These are phyloP conservation scores for Lutjanus argentimaculatus DNA, from an alignment of 2,797 vertebrate species.

Conservation along the genomic window DNA sequence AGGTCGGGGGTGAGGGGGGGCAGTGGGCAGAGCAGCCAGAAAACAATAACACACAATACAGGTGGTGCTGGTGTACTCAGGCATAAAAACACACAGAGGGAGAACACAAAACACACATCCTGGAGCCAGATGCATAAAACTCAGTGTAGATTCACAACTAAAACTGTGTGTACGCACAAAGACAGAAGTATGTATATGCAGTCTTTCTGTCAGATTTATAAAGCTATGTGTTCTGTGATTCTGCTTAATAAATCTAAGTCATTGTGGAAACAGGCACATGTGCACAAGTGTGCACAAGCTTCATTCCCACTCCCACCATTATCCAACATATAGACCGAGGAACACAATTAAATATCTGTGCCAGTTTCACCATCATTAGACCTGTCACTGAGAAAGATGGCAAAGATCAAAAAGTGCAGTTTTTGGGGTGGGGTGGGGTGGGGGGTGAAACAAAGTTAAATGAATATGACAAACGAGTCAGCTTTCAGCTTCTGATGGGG, in stretches of 20 bases:
- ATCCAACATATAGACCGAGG: no score
- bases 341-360: not conserved
- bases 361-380: not conserved
- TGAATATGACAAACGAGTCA: no score
- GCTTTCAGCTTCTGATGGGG: no score
- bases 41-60: slow-evolving; percentile 50
- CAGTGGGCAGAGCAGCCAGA: slow-evolving; percentile 44
- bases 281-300: no score
- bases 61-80: slow-evolving; percentile 59
- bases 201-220: not conserved
- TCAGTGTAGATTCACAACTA: not conserved
- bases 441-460: no score
- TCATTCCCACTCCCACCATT: no score
- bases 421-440: no score
- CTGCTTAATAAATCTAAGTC: not conserved
- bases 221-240: not conserved
- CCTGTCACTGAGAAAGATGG: not conserved
- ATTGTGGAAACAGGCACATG: not conserved
- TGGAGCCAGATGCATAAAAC: not conserved
- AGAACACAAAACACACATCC: slow-evolving; percentile 54
- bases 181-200: not conserved
- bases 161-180: not conserved
- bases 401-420: not conserved
- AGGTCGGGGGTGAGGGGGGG: slow-evolving; percentile 46
- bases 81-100: slow-evolving; percentile 64